These are phyloP conservation scores for Abscondita cerata DNA, from an alignment of 2,888 invertebrate species.

Conservation along the genomic window DNA sequence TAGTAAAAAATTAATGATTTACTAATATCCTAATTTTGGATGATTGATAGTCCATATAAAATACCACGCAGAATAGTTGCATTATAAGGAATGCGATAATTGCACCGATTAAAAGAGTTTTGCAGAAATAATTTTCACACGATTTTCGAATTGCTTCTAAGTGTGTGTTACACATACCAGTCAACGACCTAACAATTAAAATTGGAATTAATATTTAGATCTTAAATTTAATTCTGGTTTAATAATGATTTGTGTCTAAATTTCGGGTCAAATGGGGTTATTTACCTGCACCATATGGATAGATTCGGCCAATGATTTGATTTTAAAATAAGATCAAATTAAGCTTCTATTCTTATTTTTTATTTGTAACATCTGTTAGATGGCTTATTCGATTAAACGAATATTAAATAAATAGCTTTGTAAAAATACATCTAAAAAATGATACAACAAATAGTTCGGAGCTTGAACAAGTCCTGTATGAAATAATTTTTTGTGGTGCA, in stretches of 20 bases:
- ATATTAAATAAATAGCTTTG: conserved; percentile 2
- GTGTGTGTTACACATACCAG: background rate
- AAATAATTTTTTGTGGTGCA: conserved; percentile 2
- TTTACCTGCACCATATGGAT: conserved; percentile 24
- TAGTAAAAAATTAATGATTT: conserved; percentile 3
- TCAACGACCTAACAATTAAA: conserved; percentile 16
- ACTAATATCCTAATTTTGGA: background rate
- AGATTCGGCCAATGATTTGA: conserved; percentile 20
- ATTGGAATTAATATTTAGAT: conserved; percentile 16
- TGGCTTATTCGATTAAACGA: conserved; percentile 8
- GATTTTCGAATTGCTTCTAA: conserved; percentile 3
- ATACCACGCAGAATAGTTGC: background rate
- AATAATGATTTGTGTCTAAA: conserved; percentile 21
- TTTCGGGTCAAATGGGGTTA: conserved; percentile 21
- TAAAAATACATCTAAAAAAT: background rate
- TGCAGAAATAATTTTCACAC: conserved; percentile 16
- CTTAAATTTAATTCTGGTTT: conserved; percentile 16
- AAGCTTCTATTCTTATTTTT: conserved; percentile 21
- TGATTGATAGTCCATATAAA: conserved; percentile 1
- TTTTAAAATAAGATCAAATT: conserved; percentile 23
- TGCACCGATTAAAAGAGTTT: conserved; percentile 17
- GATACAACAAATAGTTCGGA: background rate
- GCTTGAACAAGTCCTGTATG: background rate
- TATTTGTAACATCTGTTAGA: conserved; percentile 23
- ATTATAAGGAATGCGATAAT: conserved; percentile 18